A percentile compares a stretch with the other conserved stretches of the same genome.
phyloP scores from a whole-genome alignment of 2,797 vertebrate species.

The Heliangelus exortis region DNA sequence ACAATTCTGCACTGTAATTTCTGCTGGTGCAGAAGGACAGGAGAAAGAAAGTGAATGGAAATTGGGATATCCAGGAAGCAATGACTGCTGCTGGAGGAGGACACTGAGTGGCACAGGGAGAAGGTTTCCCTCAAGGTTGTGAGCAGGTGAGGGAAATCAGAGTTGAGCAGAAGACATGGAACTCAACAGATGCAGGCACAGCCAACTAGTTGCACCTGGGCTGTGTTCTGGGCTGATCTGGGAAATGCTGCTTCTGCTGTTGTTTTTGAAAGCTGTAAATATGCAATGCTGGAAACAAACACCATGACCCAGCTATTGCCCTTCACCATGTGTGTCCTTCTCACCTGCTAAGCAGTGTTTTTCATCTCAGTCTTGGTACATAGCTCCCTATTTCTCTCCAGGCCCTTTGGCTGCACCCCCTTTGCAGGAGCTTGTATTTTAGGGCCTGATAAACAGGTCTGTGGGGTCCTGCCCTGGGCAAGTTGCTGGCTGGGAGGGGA shows the following conservation, averaged over 20 bases:
- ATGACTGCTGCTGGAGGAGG: background rate
- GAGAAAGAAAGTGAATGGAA: background rate
- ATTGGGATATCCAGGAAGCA: background rate
- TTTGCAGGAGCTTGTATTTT: constrained; percentile 7
- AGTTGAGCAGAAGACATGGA: background rate
- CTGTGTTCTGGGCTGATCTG: background rate
- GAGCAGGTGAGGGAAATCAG: background rate
- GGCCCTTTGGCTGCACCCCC: background rate
- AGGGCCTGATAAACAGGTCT: constrained; percentile 31
- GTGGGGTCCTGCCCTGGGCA: background rate
- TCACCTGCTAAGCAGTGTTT: background rate
- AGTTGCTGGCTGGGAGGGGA: background rate
- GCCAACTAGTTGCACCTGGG: background rate
- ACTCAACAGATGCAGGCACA: background rate
- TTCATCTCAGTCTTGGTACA: background rate
- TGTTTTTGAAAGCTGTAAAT: background rate
- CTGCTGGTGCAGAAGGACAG: background rate
- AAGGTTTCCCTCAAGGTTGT: background rate
- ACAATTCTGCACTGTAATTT: background rate
- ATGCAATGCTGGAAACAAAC: background rate
- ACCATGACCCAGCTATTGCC: background rate
- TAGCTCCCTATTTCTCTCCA: background rate
- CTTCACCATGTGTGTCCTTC: background rate
- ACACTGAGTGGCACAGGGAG: background rate
- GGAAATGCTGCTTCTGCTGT: background rate